These are phyloP conservation scores for Cataglyphis rosenhaueri DNA, from an alignment of 2,888 invertebrate genomes.

Conservation along the genomic window DNA sequence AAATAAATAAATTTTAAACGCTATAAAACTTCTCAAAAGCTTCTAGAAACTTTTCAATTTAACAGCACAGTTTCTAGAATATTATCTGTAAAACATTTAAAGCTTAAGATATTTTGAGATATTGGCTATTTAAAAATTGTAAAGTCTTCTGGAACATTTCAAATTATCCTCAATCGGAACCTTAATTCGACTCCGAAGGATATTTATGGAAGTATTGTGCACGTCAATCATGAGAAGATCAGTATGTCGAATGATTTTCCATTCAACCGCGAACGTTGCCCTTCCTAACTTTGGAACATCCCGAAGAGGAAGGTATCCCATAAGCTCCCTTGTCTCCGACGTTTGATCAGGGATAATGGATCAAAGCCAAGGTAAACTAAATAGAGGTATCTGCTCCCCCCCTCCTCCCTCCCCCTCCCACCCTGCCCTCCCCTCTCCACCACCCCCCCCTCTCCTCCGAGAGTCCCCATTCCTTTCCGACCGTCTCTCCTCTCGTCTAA, in stretches of 20 bases:
- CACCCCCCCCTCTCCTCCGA: neutral
- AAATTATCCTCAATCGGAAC: neutral
- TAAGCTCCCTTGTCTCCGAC: constrained; percentile 52
- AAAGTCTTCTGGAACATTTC: neutral
- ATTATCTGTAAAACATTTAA: neutral
- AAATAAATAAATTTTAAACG: neutral
- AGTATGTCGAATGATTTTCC: constrained; percentile 37
- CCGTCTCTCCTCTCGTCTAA: constrained; percentile 39
- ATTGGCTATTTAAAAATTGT: neutral
- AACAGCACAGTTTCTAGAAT: neutral
- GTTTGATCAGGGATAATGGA: constrained; percentile 56
- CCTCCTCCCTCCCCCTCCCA: no score
- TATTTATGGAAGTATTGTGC: neutral
- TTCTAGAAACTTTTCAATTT: neutral
- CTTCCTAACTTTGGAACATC: constrained; percentile 16
- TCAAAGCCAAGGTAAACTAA: constrained; percentile 50
- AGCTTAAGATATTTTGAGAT: neutral
- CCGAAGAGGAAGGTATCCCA: constrained; percentile 46
- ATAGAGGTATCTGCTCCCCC: constrained; percentile 43
- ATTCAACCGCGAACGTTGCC: neutral
- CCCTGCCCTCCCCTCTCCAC: neutral
- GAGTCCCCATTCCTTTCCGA: constrained; percentile 5
- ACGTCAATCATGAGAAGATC: neutral
- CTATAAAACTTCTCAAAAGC: neutral
- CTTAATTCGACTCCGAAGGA: neutral